Evolutionary conservation across 1,140 invertebrate species (phyloP), one percentile per base, ranked within the genome.

Genomic region (Brachionus koreanus): DNA sequence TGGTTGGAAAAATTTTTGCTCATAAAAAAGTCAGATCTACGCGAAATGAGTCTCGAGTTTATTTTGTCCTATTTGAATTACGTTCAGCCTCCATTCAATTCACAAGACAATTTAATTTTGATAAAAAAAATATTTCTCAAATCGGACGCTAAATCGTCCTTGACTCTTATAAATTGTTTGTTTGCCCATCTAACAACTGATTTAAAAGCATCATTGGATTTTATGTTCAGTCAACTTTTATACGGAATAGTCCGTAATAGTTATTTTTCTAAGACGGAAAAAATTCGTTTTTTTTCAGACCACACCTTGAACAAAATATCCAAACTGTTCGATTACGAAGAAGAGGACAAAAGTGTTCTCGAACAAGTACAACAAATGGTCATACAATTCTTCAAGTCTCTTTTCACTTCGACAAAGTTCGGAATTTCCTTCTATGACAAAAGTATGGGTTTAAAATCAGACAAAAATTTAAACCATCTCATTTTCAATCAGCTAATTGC

Each of bases 1-100:
- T 79, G 76, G 76, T 16, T 79, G 5, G 76, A 79, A 79, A 79
- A 65, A 16, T 57, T 65, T 65, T n/a, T 79, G 2, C 39, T 79
- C n/a, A 57, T 61, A 6, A 79, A 65, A 74, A 74, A 74, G 46
- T 74, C 69, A 0, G 76, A 79, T 5, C 37, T 79, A 13, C 76
- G 76, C 25, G 76, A 79, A 65, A 65, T 61, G 76, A 65, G 49
- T n/a, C 12, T 79, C 7, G 39, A 79, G 5, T 79, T 79, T 35
- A 16, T 79, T 13, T 9, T 57, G 2, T 61, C 76, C n/a, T 79
- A 61, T 42, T 35, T 79, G 0, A 57, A 79, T 16, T 79, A 79
- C 49, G 35, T 23, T 4, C 76, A 65, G 57, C 35, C 35, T 3
- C 74, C 52, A n/a, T 61, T 77, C 42, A 77, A 77, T 49, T 35